A percentile compares a stretch with the other conserved stretches of the same genome.
phyloP scores from a whole-genome alignment of 2,113 vertebrate genomes.

The Opisthocomus hoazin region DNA sequence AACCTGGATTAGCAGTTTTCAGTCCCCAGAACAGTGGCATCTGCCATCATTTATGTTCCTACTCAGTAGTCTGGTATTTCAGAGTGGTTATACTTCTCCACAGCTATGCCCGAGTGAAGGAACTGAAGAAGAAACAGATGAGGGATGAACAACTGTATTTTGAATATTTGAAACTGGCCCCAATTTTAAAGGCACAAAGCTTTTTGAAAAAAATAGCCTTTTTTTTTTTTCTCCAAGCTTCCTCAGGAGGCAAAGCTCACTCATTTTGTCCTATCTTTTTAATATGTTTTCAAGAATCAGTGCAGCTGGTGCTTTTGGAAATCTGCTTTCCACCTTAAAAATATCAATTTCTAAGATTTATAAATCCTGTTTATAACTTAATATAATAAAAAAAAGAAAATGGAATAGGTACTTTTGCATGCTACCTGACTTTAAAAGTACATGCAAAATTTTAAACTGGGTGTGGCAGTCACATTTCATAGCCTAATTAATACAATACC shows the following conservation, averaged over 20 bases:
- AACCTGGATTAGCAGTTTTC: conserved; percentile 35
- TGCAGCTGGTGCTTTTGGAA: not conserved
- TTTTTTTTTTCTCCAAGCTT: not conserved
- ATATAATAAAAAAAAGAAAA: not conserved
- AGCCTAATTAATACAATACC: not conserved
- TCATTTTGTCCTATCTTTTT: not conserved
- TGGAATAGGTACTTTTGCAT: not conserved
- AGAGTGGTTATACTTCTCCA: conserved; percentile 47
- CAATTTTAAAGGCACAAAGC: not conserved
- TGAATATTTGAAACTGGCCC: not conserved
- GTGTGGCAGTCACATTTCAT: not conserved
- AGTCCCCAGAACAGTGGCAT: conserved; percentile 22
- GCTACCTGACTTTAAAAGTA: not conserved
- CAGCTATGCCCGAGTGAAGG: conserved; percentile 43
- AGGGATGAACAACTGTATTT: conserved; percentile 1
- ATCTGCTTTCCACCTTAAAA: not conserved
- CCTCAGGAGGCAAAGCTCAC: not conserved
- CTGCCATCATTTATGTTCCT: conserved; percentile 45
- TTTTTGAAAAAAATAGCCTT: not conserved
- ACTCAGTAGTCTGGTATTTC: conserved; percentile 50
- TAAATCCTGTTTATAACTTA: not conserved
- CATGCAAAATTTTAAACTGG: not conserved
- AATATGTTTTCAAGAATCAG: not conserved
- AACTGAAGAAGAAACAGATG: conserved; percentile 52
- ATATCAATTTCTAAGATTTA: not conserved